These are phyloP conservation scores for Prionchulus punctatus DNA, from an alignment of 2,888 invertebrate genomes.

Conservation along the genomic window DNA sequence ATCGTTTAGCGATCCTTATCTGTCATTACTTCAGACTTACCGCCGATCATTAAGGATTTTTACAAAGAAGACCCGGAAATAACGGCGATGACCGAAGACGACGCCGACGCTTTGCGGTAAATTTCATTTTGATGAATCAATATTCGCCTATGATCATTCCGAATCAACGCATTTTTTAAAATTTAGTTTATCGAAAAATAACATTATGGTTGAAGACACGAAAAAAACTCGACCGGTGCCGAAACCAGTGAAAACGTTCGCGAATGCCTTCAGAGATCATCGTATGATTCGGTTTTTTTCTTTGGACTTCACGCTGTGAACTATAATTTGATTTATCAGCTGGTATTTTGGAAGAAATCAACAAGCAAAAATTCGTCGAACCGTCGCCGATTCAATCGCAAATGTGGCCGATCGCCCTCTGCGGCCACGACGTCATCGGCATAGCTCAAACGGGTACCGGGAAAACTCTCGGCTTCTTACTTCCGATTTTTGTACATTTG, in stretches of 20 bases:
- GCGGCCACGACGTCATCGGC: constrained; percentile 77
- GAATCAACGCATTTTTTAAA: background rate
- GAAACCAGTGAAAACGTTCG: constrained; percentile 61
- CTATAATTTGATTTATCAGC: constrained; percentile 34
- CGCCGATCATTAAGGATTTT: constrained; percentile 58
- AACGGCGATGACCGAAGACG: constrained; percentile 46
- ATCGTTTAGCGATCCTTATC: too few relatives aligned
- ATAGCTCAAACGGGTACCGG: constrained; percentile 82
- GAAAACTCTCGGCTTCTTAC: constrained; percentile 64
- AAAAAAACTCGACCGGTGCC: constrained; percentile 41
- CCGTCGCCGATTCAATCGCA: constrained; percentile 76
- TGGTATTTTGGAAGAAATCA: constrained; percentile 61
- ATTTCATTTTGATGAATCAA: constrained; percentile 2
- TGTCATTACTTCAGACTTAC: constrained; percentile 37
- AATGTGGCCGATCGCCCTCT: constrained; percentile 75
- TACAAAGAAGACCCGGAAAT: constrained; percentile 61
- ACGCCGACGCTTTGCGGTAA: constrained; percentile 47
- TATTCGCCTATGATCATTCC: background rate
- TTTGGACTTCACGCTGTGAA: constrained; percentile 1
- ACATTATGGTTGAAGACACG: constrained; percentile 48
- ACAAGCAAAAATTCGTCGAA: constrained; percentile 56
- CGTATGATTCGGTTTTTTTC: constrained; percentile 34
- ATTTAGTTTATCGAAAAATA: constrained; percentile 32
- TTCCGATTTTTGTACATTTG: constrained; percentile 83
- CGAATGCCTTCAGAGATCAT: constrained; percentile 61